Base-by-base conservation (phyloP, 2,888 invertebrate genomes). In the Nymphalis polychloros region DNA sequence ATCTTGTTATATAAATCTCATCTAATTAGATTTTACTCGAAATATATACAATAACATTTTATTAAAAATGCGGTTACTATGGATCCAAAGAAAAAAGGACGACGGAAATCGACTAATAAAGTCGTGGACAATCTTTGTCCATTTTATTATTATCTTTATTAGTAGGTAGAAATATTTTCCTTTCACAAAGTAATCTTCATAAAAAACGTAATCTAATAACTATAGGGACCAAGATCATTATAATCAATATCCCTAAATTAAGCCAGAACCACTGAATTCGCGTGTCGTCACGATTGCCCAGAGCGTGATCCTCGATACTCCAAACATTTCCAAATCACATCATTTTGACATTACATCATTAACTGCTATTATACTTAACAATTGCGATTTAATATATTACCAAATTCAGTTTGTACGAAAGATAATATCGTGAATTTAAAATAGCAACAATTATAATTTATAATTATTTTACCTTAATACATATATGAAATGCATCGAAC, bases 261-360 rank as follows among this genome's bases (percentile, higher is more conserved):
- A 52, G 80, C 80, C 83, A 81, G 81, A 76, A 73, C 79, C 84
- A 84, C 74, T 79, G 77, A 77, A 78, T 81, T 86, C 76, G 88
- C 89, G 84, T 90, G 89, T 78, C 76, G 79, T 83, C 89, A 88
- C 88, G 89, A 82, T 68, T 81, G 82, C 89, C 84, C 65, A 59
- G 59, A 72, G 75, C 72, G 55, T 46, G 48, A 49, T 59, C 46
- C 35, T 27, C 46, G 46, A 47, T 68, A 41, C 49, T 64, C 59
- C 35, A 41, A 65, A 69, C 60, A 63, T 63, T 46, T 64, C n/a
- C 16, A 55, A 61, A 61, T 61, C 59, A 57, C 64, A 68, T 53
- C 53, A 35, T 62, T 69, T 64, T 64, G 68, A 69, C 64, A 69
- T 57, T 57, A 64, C 57, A 57, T 59, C 17, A 48, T 64, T 64